Conservation (phyloP, 2,113 vertebrate species). For the Phylloscopus trochilus region DNA sequence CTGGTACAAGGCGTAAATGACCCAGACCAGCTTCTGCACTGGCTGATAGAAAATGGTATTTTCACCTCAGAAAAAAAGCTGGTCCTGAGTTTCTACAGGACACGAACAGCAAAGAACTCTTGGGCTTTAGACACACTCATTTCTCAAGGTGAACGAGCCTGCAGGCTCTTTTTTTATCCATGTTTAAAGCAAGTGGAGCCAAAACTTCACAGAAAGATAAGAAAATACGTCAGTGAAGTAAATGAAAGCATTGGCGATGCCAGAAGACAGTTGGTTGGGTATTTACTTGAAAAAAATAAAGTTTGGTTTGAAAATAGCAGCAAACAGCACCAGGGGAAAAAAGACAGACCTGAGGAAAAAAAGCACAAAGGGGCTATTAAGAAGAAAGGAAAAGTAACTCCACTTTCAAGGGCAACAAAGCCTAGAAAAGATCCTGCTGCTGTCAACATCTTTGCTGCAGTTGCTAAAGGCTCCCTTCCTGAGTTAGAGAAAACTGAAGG, state of each 20-base stretch:
- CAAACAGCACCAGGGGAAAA: neutral
- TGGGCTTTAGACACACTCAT: constrained; percentile 74
- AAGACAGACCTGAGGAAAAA: neutral
- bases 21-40: constrained; percentile 74
- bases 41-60: constrained; percentile 71
- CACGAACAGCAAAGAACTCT: constrained; percentile 72
- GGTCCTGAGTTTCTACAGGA: constrained; percentile 71
- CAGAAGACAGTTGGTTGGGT: constrained; percentile 79
- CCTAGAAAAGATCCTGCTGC: neutral
- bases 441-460: constrained; percentile 33
- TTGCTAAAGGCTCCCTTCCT: constrained; percentile 50
- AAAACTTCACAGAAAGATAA: constrained; percentile 73
- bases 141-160: constrained; percentile 80
- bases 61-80: constrained; percentile 71
- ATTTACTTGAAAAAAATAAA: constrained; percentile 78
- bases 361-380: neutral
- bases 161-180: constrained; percentile 81
- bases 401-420: neutral
- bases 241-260: constrained; percentile 71
- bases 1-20: constrained; percentile 72
- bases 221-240: constrained; percentile 65
- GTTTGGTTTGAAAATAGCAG: constrained; percentile 1
- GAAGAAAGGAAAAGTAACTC: neutral
- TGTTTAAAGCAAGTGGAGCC: constrained; percentile 81
- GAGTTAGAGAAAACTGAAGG: constrained; percentile 57